Evolutionary conservation across 2,888 invertebrate species (phyloP), one percentile per base, ranked within the genome.

Genomic region (Eutolmus rufibarbis): DNA sequence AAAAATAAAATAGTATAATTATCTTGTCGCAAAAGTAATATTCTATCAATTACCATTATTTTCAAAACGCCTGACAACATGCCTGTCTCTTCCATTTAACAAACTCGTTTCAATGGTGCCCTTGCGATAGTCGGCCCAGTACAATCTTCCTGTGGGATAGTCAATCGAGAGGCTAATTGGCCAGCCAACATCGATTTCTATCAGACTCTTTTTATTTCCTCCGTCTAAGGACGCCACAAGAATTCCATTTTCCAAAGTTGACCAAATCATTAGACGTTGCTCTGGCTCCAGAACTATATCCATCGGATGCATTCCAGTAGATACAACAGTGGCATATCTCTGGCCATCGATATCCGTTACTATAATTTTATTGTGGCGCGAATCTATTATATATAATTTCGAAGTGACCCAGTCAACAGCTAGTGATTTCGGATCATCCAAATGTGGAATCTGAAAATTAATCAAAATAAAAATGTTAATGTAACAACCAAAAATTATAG

Each of bases 111-210:
- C 96, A 87, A 97, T 94, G 28, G 95, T 94, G 89, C 94, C 94
- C 89, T 95, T 94, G 92, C 97, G 96, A n/a, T 95, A 95, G 93
- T 98, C 98, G 14, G 96, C 95, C 96, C 97, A 97, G 93, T 97
- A 97, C 4, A 98, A 92, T 7, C 97, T 93, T n/a, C 93, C 93
- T 0, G 95, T 95, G 0, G 96, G 94, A 91, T 95, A 94, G 92
- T 96, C 96, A 86, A 97, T 94, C 5, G 97, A 95, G 77, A 97
- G 93, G 89, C 97, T 96, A 5, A 95, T 94, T 0, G 96, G 96
- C 94, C 96, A 96, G 16, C 95, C 94, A 88, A 96, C 93, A 89
- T 95, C 94, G 4, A 94, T 93, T 87, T 93, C 93, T 84, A 96
- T 94, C 57, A 97, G 92, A 87, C 93, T 93, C 89, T 93, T 93